Evolutionary conservation across 2,888 invertebrate species (phyloP).

Genomic region (Drosophila mayaguana): DNA sequence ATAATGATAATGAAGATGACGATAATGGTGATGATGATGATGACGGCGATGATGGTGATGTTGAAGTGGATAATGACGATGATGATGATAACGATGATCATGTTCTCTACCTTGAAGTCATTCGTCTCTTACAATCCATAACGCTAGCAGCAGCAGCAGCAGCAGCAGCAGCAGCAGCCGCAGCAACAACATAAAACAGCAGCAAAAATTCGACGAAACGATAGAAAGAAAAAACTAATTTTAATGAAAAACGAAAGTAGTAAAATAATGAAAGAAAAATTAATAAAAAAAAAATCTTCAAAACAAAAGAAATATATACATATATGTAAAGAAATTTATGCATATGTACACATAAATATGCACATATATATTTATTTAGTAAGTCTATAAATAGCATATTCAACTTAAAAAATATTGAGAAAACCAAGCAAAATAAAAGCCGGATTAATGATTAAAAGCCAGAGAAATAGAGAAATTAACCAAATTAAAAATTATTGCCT

Average conservation of each 20-base stretch:
- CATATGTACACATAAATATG: slow-evolving; percentile 11
- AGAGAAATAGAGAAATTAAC: neutral
- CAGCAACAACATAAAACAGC: slow-evolving; percentile 3
- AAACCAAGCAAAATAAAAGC: slow-evolving; percentile 17
- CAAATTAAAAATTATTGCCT: slow-evolving; percentile 48
- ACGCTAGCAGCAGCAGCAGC: slow-evolving; percentile 33
- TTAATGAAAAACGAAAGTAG: slow-evolving; percentile 17
- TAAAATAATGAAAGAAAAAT: neutral
- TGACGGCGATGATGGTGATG: neutral
- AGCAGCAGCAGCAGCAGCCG: no score
- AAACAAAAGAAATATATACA: slow-evolving; percentile 13
- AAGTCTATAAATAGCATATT: slow-evolving; percentile 40
- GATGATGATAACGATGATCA: slow-evolving; percentile 27
- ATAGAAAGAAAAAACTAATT: slow-evolving; percentile 29
- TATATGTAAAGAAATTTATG: slow-evolving; percentile 5
- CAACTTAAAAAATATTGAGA: slow-evolving; percentile 18
- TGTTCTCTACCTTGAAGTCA: slow-evolving; percentile 29
- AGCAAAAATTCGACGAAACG: slow-evolving; percentile 14
- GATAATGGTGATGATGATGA: slow-evolving; percentile 4
- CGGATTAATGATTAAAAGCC: slow-evolving; percentile 49
- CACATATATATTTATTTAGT: slow-evolving; percentile 35
- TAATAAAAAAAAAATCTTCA: neutral
- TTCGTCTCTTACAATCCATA: slow-evolving; percentile 32
- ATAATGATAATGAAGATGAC: neutral
- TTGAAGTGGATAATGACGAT: slow-evolving; percentile 2